Base-by-base conservation (phyloP, 2,797 vertebrate genomes). In the Orestias chungarensis region DNA sequence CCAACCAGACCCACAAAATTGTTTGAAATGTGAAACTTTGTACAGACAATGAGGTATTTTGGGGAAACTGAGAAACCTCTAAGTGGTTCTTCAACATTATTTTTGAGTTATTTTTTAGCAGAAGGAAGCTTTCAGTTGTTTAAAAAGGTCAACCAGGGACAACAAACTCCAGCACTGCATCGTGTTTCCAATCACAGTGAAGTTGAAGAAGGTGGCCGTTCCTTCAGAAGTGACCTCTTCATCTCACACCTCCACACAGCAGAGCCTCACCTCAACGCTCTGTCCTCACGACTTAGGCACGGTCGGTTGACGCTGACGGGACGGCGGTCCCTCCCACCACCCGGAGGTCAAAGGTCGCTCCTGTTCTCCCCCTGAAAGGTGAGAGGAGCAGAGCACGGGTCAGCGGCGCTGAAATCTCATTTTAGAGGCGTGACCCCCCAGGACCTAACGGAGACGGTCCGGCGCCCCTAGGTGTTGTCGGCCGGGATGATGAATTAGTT, bases 341-440 rank as follows among this genome's bases (percentile, higher is more conserved):
- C 83, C 55, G 80, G 73, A 69, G 61, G 86, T 91, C 86, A 78
- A 23, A 84, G 88, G 78, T 89, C 83, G 73, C 65, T 73, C 78
- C 86, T 67, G 81, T 88, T 88, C 88, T 85, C 77, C 82, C 79
- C 76, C 83, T 66, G 40, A 84, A 88, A 89, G 90, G 86, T 87
- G 84, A 88, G 78, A 82, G 67, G 79, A 84, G 15, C 79, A 83
- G 74, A 77, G 66, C 78, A 84, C 1, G 90, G 91, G 91, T 94
- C 93, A 93, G 82, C 42, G 86, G 71, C 74, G 87, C 90, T 86
- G 87, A 92, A 93, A 94, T 92, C 92, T 94, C 91, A 94, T 94
- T 94, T 94, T 90, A 89, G 88, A 92, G 85, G 83, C 61, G n/a
- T 92, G 89, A 91, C 87, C 89, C 84, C 66, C 8, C 33, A 74